Base-by-base conservation (phyloP, 2,888 invertebrate species). In the Ormyrus pomaceus region DNA sequence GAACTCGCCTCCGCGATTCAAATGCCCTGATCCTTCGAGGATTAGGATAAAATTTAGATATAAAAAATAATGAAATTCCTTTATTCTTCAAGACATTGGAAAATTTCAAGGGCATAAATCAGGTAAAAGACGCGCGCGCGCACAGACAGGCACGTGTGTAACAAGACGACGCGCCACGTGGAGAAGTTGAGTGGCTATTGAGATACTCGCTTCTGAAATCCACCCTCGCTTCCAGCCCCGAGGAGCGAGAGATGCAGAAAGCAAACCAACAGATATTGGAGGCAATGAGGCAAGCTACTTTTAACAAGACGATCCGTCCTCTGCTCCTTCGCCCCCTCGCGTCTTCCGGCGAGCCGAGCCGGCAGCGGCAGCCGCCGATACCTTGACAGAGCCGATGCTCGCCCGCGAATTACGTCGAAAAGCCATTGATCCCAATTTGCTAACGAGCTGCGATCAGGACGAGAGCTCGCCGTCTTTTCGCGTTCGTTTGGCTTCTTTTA, bases 231-330 rank as follows among this genome's bases (percentile, higher is more conserved):
- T 62, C 55, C 76, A 62, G 76, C 68, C 51, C 73, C 70, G 73
- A 84, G 83, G 48, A 58, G 19, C 34, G 50, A 48, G 46, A 79
- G 48, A 64, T 81, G 84, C 84, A 85, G 69, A 78, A 74, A 64
- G 73, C 81, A 75, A 81, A 76, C 76, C 77, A 61, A 84, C 83
- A 87, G 88, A 90, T 90, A 89, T 90, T 86, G 90, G 88, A 89
- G 88, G 89, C 90, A 90, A 90, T 90, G 90, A 90, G 89, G 88
- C 90, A 85, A 87, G 89, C 86, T 88, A 89, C 89, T 91, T 91
- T 91, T 91, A 91, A 90, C 90, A 91, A 91, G 90, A 88, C 87
- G 84, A 86, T 85, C 85, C 85, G 78, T 82, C 83, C 83, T 78
- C 72, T 34, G 19, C 56, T 65, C 53, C 64, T 59, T 76, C 46